Evolutionary conservation across 2,888 invertebrate species (phyloP).

Genomic region (Patella ulyssiponensis): DNA sequence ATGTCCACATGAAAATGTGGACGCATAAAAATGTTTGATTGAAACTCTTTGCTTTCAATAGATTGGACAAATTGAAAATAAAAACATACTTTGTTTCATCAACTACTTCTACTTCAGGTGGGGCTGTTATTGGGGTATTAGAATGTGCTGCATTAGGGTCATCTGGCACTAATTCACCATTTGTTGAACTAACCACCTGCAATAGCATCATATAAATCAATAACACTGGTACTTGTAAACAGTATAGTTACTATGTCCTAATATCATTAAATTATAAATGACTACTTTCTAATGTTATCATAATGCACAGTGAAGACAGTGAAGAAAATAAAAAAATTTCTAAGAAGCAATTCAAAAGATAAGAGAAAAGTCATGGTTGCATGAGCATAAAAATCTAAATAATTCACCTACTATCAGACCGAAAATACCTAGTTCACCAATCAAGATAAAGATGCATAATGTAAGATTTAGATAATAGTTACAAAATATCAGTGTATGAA

Average conservation of each 20-base stretch:
- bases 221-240: not conserved
- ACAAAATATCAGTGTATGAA: too few species aligned
- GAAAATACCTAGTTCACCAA: too few species aligned
- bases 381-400: too few species aligned
- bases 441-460: too few species aligned
- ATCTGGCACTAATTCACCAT: constrained; percentile 83
- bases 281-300: too few species aligned
- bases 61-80: too few species aligned
- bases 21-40: too few species aligned
- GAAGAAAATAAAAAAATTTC: not conserved
- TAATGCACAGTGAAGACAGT: not conserved
- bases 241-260: too few species aligned
- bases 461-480: too few species aligned
- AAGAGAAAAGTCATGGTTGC: not conserved
- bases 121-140: constrained; percentile 95
- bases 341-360: not conserved
- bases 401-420: too few species aligned
- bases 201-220: constrained; percentile 36
- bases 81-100: constrained; percentile 82
- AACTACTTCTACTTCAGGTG: constrained; percentile 93
- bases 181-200: constrained; percentile 97
- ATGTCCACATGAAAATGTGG: not conserved
- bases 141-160: constrained; percentile 97
- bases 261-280: too few species aligned
- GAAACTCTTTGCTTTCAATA: too few species aligned